Evolutionary conservation across 2,888 invertebrate species (phyloP).

Genomic region (Rotaria sp.): DNA sequence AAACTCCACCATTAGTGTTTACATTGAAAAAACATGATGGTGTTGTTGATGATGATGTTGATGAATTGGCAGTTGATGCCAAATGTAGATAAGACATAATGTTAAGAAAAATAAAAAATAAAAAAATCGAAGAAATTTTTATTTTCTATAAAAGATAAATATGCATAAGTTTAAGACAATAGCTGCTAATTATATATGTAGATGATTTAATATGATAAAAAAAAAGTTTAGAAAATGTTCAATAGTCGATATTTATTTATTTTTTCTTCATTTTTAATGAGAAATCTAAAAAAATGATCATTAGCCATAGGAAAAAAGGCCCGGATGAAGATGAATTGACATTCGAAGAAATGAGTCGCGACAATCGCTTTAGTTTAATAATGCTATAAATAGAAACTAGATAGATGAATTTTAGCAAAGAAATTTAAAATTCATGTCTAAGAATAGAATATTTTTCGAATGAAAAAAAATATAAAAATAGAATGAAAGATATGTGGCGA

Average conservation of each 20-base stretch:
- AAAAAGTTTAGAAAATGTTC: not conserved
- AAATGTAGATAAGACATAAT: not conserved
- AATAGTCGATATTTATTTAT: not conserved
- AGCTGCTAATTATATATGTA: too few species aligned
- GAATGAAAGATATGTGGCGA: not conserved
- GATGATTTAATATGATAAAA: too few species aligned
- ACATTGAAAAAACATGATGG: not conserved
- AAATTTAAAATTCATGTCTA: too few species aligned
- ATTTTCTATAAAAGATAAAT: not conserved
- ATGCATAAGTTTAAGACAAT: not conserved
- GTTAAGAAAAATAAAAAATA: not conserved
- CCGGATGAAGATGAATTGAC: slow-evolving; percentile 4
- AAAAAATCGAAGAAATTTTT: not conserved
- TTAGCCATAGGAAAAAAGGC: not conserved
- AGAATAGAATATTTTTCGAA: not conserved
- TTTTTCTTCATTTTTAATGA: not conserved
- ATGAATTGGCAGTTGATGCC: not conserved
- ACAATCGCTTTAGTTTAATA: not conserved
- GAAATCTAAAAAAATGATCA: not conserved
- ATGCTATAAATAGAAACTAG: not conserved
- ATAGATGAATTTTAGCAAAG: not conserved
- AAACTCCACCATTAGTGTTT: not conserved
- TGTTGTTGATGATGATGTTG: not conserved
- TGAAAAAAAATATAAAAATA: not conserved
- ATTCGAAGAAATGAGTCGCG: slow-evolving; percentile 15